Conservation (phyloP, 2,113 vertebrate genomes). For the Perca fluviatilis region DNA sequence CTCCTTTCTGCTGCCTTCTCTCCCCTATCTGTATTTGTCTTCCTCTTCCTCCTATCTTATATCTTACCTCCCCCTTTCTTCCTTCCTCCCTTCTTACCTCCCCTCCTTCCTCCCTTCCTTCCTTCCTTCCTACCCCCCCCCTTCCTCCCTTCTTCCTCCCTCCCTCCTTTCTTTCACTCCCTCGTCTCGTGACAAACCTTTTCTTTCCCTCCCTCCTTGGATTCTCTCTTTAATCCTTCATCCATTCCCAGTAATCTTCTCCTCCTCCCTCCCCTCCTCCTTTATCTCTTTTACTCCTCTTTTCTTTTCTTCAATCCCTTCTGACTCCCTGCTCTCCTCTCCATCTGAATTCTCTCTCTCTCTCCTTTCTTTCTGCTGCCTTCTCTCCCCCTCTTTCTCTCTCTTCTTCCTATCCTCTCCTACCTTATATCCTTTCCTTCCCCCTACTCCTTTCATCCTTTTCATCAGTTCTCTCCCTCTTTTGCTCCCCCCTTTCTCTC, state of each 20-base stretch:
- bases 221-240: not conserved
- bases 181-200: no score
- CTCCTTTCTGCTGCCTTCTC: not conserved
- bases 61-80: no score
- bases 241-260: not conserved
- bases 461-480: not conserved
- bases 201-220: no score
- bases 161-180: no score
- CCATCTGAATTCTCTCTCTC: not conserved
- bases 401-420: not conserved
- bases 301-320: not conserved
- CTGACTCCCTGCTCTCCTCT: not conserved
- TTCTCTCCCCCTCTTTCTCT: not conserved
- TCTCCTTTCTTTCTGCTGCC: not conserved
- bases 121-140: no score
- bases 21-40: no score
- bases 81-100: no score
- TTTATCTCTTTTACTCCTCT: not conserved
- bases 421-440: not conserved
- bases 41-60: no score
- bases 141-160: no score
- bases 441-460: not conserved
- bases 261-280: not conserved
- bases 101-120: constrained; percentile 14
- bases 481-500: not conserved